Base-by-base conservation (phyloP, 2,888 invertebrate genomes). In the Nemoura dubitans region DNA sequence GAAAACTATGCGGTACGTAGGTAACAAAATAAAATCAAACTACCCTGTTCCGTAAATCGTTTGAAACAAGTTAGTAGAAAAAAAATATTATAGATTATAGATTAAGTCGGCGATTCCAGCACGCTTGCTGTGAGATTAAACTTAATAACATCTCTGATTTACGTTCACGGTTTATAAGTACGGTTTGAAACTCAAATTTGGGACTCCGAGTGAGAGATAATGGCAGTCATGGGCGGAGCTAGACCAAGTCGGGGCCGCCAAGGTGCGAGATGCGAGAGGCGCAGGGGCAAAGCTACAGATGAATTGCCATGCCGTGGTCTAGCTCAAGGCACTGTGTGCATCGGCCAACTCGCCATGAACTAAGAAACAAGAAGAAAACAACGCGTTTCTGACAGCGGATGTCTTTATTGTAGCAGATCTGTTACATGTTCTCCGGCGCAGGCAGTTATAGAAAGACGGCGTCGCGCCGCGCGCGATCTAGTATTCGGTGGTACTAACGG, bases 371-470 rank as follows among this genome's bases (percentile, higher is more conserved):
- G 27, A 84, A 84, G 28, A 83, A 84, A 76, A 84, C 59, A 27
- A 59, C 59, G 2, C 14, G 59, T 21, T 59, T 59, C 59, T 84
- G 84, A 84, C 84, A 84, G 84, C 76, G 84, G 59, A 84, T 27
- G 84, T 84, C 84, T 84, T 84, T 84, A 84, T 84, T 84, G 84
- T 84, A 59, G 59, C 81, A 78, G 26, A 42, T 83, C 36, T 43
- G 25, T 42, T 42, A 26, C 83, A 83, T 83, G 83, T 27, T n/a
- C n/a, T 25, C 27, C 25, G 29, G 28, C 21, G 83, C 5, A 30
- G 25, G 30, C 30, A 29, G 82, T 25, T 82, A 82, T 29, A 82
- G 82, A n/a, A 42, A 59, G n/a, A n/a, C n/a, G n/a, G 81, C 81
- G 10, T 36, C n/a, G n/a, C n/a, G n/a, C n/a, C n/a, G 30, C 28